Base-by-base conservation (phyloP, 2,797 vertebrate genomes). In the Muscicapa comitata region DNA sequence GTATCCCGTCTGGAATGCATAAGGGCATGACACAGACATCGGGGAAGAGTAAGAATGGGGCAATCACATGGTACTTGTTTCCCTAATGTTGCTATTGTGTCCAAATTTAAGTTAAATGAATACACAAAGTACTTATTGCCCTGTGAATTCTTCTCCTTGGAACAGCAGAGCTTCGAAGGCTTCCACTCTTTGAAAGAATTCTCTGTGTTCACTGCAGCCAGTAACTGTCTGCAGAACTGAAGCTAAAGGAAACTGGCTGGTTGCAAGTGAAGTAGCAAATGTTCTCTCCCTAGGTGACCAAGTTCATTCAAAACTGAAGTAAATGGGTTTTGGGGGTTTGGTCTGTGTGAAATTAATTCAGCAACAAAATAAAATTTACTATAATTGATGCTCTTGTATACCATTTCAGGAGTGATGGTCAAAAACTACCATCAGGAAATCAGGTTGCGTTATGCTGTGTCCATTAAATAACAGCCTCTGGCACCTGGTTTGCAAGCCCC, bases 11-110 rank as follows among this genome's bases (percentile, higher is more conserved):
- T 86, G 54, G 24, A 43, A 70, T 54, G 40, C 1, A 0, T 2
- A 25, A 29, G 7, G 45, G 25, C 28, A 31, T 57, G 47, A 42
- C 80, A 38, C 0, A 0, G 45, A 20, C 62, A 35, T 19, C 1
- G 37, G 19, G 20, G 37, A 81, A 57, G 54, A 35, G 15, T 28
- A 29, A 73, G 31, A 53, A 23, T 8, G 11, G 23, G 31, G 10
- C 7, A 74, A 0, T 58, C 31, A 17, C 33, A 6, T 0, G 2
- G 29, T 54, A 31, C 2, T 48, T 63, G 13, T 75, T 68, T 72
- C 13, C 23, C 17, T 50, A 58, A 48, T 25, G 7, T 42, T 71
- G 25, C 35, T 23, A 20, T 20, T 72, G 42, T 77, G 70, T 61
- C 37, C 42, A 63, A 59, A 24, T 74, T 89, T 66, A 16, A 54